Base-by-base conservation (phyloP, 2,113 vertebrate genomes). In the Microtus richardsoni region DNA sequence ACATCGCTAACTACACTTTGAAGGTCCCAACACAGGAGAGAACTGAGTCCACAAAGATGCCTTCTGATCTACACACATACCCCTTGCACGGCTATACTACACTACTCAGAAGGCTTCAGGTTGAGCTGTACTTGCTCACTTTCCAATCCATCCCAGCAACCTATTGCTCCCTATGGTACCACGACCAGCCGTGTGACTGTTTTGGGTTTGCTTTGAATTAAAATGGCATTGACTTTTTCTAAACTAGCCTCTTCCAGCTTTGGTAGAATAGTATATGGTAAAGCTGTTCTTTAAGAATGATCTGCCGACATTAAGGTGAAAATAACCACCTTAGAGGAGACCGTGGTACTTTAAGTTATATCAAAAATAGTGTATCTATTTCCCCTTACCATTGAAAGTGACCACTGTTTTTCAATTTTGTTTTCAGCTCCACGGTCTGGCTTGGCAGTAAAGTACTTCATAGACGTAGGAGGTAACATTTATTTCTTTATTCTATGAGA, bases 391-490 rank as follows among this genome's bases (percentile, higher is more conserved):
- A 14, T n/a, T 71, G 88, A 74, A 95, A 86, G 54, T 17, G 86
- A 12, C 52, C 70, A 71, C 21, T 85, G n/a, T 82, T 41, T 96
- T 26, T 26, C 30, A 33, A 77, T 68, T 80, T 89, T 28, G 97
- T 95, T 98, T 98, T 93, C 89, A 99, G 99, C 99, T 93, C 99
- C 99, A 1, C 99, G 99, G 87, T 99, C 99, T 93, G 99, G 99
- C 89, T 98, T 99, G 97, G 99, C 99, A 96, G 99, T 98, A 33
- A 99, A 99, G 92, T 96, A 99, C 96, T 99, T 99, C 98, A 99
- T 99, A 87, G 99, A 99, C 88, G 99, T 99, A 93, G 99, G 99
- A 91, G 99, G 99, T 99, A 98, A 99, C 96, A 71, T 97, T 87
- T 98, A 30, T n/a, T 44, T 92, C 39, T 94, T 97, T 62, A 49